phyloP scores from a whole-genome alignment of 2,797 vertebrate genomes.

The Thalassophryne amazonica region DNA sequence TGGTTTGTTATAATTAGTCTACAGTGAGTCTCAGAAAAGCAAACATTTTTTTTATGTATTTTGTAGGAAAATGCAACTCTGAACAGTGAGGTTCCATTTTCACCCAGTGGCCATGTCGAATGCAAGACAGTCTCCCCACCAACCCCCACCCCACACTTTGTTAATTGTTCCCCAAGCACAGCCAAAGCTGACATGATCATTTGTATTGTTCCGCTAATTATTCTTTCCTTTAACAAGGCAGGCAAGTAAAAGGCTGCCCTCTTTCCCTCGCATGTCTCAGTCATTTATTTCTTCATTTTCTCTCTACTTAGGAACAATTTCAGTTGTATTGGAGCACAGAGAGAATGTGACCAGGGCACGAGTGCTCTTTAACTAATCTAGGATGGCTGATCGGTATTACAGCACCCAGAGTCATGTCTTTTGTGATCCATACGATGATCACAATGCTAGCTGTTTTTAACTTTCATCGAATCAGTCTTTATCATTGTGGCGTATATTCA shows the following conservation, averaged over 20 bases:
- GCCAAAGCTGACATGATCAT: conserved; percentile 56
- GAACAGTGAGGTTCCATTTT: conserved; percentile 15
- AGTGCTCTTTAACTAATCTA: conserved; percentile 29
- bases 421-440: not conserved
- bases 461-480: not conserved
- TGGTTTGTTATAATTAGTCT: too few relatives aligned
- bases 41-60: conserved; percentile 2
- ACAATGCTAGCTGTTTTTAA: conserved; percentile 1
- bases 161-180: conserved; percentile 50
- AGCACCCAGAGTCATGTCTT: not conserved
- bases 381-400: conserved; percentile 9
- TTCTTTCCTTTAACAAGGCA: conserved; percentile 70
- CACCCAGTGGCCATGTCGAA: conserved; percentile 25
- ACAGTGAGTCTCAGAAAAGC: too few relatives aligned
- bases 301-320: conserved; percentile 43
- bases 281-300: conserved; percentile 69
- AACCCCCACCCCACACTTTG: too few relatives aligned
- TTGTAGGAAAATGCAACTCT: conserved; percentile 17
- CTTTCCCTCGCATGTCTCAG: conserved; percentile 39
- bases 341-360: conserved; percentile 31
- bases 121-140: conserved; percentile 14
- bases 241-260: conserved; percentile 43
- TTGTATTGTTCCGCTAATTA: conserved; percentile 68
- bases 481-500: not conserved
- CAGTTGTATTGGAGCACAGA: conserved; percentile 30